Conservation (phyloP, 2,113 vertebrate genomes). For the Melospiza melodia region DNA sequence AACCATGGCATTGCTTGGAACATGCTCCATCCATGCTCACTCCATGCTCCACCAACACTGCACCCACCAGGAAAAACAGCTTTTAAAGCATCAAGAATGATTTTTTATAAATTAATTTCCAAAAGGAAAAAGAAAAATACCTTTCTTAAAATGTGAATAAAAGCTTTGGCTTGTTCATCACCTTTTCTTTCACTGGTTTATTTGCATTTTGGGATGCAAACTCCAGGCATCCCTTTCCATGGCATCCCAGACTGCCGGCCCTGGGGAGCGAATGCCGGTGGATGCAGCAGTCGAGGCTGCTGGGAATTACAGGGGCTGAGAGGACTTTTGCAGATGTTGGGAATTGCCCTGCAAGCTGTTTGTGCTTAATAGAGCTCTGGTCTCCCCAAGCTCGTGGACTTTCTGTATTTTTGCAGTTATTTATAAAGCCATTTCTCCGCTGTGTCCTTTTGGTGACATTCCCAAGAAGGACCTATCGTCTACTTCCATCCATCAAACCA, state of each 20-base stretch:
- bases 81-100: accelerated
- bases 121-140: neutral
- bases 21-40: accelerated
- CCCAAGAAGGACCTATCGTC: neutral
- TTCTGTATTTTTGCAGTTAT: neutral
- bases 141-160: neutral
- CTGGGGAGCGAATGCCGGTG: accelerated
- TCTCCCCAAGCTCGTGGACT: neutral
- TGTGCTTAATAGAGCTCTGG: neutral
- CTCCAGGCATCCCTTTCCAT: neutral
- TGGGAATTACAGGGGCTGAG: neutral
- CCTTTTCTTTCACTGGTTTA: neutral
- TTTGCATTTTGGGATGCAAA: neutral
- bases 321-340: slow-evolving; percentile 25
- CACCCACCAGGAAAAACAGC: neutral
- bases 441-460: neutral
- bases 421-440: neutral
- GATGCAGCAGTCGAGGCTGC: neutral
- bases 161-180: neutral
- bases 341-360: neutral
- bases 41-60: accelerated
- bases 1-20: neutral
- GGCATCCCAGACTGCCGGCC: accelerated
- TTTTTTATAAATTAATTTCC: neutral
- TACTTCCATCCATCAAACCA: neutral